phyloP scores from a whole-genome alignment of 2,888 invertebrate species.

The Allacma fusca region DNA sequence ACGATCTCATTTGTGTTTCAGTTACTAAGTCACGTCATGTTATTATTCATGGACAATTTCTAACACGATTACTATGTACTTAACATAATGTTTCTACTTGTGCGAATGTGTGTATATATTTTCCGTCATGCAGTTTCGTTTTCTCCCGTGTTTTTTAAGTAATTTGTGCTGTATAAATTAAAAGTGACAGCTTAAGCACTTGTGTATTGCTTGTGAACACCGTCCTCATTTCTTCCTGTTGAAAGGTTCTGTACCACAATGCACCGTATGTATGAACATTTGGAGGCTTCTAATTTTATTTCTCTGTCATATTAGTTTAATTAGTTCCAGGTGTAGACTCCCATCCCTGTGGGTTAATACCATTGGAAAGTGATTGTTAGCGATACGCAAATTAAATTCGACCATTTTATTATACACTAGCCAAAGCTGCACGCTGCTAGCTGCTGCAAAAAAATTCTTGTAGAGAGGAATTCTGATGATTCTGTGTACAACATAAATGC shows the following conservation, averaged over 20 bases:
- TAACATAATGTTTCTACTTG: background rate
- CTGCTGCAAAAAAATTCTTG: background rate
- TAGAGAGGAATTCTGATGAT: background rate
- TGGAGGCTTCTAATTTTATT: background rate
- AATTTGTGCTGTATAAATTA: background rate
- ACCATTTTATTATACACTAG: background rate
- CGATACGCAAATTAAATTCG: background rate
- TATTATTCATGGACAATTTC: background rate
- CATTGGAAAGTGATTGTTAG: background rate
- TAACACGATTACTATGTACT: background rate
- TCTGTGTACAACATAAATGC: background rate
- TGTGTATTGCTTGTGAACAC: background rate
- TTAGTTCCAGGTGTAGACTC: background rate
- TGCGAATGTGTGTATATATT: background rate
- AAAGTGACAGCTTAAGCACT: slow-evolving; percentile 3
- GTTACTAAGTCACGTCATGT: slow-evolving; percentile 25
- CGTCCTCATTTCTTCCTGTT: background rate
- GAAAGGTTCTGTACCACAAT: background rate
- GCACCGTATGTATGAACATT: background rate
- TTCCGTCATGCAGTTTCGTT: background rate
- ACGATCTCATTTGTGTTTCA: slow-evolving; percentile 29
- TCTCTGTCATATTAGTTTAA: background rate
- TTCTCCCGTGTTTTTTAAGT: background rate
- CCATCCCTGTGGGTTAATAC: background rate
- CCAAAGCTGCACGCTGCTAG: background rate